These are phyloP conservation scores for Leptinotarsa juncta DNA, from an alignment of 2,888 invertebrate species.

Conservation along the genomic window DNA sequence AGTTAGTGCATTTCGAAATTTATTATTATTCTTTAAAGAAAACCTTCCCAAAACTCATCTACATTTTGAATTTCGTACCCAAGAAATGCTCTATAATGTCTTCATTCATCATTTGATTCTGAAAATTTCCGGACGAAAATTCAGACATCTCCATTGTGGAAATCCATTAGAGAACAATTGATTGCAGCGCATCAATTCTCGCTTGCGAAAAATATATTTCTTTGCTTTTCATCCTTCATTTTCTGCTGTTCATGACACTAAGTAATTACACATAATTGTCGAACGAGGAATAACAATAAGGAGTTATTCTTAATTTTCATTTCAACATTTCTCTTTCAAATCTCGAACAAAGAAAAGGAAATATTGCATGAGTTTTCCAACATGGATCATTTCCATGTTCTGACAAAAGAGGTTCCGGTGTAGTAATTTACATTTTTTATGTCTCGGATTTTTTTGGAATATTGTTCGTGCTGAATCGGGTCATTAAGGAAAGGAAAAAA, in stretches of 20 bases:
- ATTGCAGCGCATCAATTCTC: background rate
- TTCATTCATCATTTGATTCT: background rate
- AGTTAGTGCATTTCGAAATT: too few species aligned
- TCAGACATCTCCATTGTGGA: background rate
- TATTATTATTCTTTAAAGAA: too few species aligned
- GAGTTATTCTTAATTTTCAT: constrained; percentile 7
- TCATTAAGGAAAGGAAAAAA: background rate
- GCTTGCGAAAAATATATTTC: background rate
- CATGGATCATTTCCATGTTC: constrained; percentile 10
- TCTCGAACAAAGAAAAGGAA: constrained; percentile 6
- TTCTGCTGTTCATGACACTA: constrained; percentile 10
- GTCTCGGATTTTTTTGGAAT: background rate
- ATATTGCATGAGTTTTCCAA: background rate
- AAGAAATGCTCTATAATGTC: too few species aligned
- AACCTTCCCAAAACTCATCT: too few species aligned
- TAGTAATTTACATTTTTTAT: constrained; percentile 9
- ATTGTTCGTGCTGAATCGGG: background rate
- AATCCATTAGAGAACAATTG: background rate
- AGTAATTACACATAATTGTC: constrained; percentile 18
- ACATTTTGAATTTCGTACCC: too few species aligned
- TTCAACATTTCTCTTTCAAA: background rate
- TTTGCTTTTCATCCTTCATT: background rate
- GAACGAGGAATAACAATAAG: constrained; percentile 15
- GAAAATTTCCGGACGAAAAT: background rate
- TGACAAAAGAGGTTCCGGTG: constrained; percentile 7